These are phyloP conservation scores for Drosophila sordidula DNA, from an alignment of 2,888 invertebrate species.

Conservation along the genomic window DNA sequence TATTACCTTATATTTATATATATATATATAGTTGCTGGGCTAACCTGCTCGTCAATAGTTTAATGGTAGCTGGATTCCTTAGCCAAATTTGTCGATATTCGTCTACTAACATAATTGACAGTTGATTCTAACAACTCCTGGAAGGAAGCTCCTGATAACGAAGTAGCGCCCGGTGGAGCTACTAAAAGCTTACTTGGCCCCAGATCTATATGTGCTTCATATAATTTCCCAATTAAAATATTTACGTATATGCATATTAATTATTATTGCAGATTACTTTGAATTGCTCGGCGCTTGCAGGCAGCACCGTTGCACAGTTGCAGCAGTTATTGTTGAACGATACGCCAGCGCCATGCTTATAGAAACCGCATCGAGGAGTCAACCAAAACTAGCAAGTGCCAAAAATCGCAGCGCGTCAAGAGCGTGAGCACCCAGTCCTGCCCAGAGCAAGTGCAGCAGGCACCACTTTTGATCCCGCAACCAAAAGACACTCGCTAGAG, in stretches of 20 bases:
- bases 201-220: too few relatives aligned
- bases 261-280: constrained; percentile 22
- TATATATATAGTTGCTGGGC: too few relatives aligned
- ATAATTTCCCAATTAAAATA: too few relatives aligned
- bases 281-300: constrained; percentile 37
- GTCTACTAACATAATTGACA: too few relatives aligned
- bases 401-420: constrained; percentile 48
- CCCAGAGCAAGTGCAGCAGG: constrained; percentile 12
- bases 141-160: too few relatives aligned
- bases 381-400: constrained; percentile 66
- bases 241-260: not conserved
- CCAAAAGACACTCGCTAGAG: constrained; percentile 14
- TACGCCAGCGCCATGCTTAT: constrained; percentile 74
- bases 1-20: too few relatives aligned
- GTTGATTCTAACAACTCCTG: too few relatives aligned
- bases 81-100: too few relatives aligned
- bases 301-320: constrained; percentile 39
- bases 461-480: constrained; percentile 19
- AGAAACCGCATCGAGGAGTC: constrained; percentile 51
- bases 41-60: too few relatives aligned
- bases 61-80: too few relatives aligned
- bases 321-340: constrained; percentile 68
- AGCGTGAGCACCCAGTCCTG: constrained; percentile 54
- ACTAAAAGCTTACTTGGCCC: too few relatives aligned
- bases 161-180: too few relatives aligned